A percentile compares a stretch with the other conserved stretches of the same genome.
Conservation (phyloP, 2,797 vertebrate genomes). For the Vireo griseus region DNA sequence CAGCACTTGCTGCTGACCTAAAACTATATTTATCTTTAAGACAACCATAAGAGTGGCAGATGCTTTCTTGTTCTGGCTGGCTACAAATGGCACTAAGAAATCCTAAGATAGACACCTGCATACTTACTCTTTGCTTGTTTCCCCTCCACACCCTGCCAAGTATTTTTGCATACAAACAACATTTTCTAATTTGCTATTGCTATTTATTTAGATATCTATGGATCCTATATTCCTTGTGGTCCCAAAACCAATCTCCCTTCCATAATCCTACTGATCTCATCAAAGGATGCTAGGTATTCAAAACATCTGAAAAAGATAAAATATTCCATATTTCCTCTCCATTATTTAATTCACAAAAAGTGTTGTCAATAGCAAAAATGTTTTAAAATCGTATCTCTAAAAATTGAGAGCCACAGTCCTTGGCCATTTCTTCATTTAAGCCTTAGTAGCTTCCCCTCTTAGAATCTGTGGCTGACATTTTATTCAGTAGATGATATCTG, state of each 20-base stretch:
- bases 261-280: neutral
- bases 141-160: neutral
- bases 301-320: neutral
- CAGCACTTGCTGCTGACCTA: slow-evolving; percentile 12
- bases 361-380: neutral
- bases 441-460: neutral
- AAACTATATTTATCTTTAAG: slow-evolving; percentile 26
- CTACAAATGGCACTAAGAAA: slow-evolving; percentile 16
- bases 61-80: slow-evolving; percentile 28
- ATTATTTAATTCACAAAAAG: neutral
- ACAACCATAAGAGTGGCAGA: slow-evolving; percentile 1
- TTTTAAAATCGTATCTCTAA: neutral
- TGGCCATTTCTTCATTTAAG: neutral
- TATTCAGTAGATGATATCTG: neutral
- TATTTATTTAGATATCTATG: neutral
- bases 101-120: neutral
- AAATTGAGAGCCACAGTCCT: neutral
- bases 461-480: neutral
- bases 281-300: neutral
- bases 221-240: neutral
- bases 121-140: neutral
- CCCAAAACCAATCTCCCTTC: neutral
- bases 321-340: neutral
- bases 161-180: neutral
- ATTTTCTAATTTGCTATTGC: neutral